These are phyloP conservation scores for Luffia ferchaultella DNA, from an alignment of 2,888 invertebrate genomes.

Conservation along the genomic window DNA sequence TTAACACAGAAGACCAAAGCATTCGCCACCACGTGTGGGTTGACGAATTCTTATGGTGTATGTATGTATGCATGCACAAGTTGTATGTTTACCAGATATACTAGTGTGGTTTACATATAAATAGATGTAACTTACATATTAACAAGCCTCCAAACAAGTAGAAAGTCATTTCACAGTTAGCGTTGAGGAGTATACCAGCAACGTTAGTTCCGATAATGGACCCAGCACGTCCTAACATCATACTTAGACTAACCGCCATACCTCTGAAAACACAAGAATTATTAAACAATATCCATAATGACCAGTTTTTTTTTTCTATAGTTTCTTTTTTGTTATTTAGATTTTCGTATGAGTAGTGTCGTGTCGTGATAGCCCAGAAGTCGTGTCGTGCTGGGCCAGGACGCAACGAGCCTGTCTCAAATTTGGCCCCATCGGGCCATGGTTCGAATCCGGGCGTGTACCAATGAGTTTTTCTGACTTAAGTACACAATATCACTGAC, in stretches of 20 bases:
- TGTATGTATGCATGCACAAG: not conserved
- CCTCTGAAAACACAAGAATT: conserved; percentile 39
- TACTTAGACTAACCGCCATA: conserved; percentile 68
- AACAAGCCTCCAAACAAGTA: conserved; percentile 63
- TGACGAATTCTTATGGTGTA: not conserved
- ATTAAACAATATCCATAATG: not conserved
- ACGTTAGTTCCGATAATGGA: conserved; percentile 69
- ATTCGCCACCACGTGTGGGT: not conserved
- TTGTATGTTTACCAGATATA: not conserved
- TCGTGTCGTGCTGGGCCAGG: too few species aligned
- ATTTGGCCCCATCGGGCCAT: too few species aligned
- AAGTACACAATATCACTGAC: too few species aligned
- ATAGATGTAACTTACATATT: conserved; percentile 35
- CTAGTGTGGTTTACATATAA: not conserved
- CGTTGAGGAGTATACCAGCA: conserved; percentile 68
- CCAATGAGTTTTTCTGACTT: too few species aligned
- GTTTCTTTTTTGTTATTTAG: not conserved
- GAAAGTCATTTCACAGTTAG: conserved; percentile 67
- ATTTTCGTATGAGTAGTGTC: not conserved
- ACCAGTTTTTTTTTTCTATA: not conserved
- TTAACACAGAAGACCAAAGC: not conserved
- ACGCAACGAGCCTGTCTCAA: too few species aligned
- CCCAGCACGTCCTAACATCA: conserved; percentile 69
- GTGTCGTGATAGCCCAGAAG: not conserved
- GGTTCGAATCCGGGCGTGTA: too few species aligned